phyloP scores from a whole-genome alignment of 2,888 invertebrate genomes.

The Spilosoma lubricipeda region DNA sequence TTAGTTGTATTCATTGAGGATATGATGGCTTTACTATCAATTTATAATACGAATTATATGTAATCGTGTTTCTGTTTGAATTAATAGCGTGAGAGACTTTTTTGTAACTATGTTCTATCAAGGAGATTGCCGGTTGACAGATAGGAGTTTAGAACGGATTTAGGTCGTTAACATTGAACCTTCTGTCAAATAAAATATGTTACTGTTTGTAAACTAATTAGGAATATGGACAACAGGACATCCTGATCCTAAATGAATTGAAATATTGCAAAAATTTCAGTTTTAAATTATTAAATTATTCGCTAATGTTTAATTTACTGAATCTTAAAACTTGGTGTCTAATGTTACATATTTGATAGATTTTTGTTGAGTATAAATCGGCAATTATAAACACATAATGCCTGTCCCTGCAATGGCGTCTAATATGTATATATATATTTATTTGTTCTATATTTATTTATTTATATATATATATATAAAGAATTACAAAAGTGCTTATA shows the following conservation, averaged over 20 bases:
- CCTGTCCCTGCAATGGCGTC: not conserved
- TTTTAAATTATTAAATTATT: not conserved
- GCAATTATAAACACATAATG: not conserved
- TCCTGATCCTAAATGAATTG: not conserved
- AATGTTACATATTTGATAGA: not conserved
- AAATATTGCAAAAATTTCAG: not conserved
- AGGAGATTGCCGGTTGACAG: not conserved
- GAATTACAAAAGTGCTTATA: too few species aligned
- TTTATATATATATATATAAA: too few species aligned
- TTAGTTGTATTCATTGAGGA: conserved; percentile 23
- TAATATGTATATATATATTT: too few species aligned
- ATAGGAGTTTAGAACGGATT: not conserved
- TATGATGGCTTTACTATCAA: conserved; percentile 10
- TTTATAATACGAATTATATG: not conserved
- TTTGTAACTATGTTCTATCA: not conserved
- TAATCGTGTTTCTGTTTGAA: not conserved
- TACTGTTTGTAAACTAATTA: not conserved
- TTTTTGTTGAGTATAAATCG: not conserved
- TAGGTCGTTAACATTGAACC: not conserved
- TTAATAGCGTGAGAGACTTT: not conserved
- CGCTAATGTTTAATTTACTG: not conserved
- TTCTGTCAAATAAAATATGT: not conserved
- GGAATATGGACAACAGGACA: not conserved
- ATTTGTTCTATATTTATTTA: too few species aligned
- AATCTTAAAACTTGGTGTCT: not conserved